phyloP scores from a whole-genome alignment of 2,888 invertebrate genomes.

The Corythucha ciliata region DNA sequence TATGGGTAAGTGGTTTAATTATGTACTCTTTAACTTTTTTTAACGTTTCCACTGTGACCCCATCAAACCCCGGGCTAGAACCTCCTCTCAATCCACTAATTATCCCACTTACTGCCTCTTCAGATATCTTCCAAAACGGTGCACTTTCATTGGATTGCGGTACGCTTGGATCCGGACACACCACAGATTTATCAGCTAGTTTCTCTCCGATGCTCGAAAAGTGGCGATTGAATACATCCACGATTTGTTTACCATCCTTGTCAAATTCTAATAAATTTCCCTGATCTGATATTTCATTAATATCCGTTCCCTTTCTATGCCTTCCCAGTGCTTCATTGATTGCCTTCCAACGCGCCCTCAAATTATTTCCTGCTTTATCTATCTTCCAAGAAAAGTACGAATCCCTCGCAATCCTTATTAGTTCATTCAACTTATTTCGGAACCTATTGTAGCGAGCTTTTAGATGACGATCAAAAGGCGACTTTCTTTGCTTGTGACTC shows the following conservation, averaged over 20 bases:
- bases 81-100: constrained; percentile 9
- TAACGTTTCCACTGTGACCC: constrained; percentile 11
- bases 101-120: background rate
- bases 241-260: constrained; percentile 7
- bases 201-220: constrained; percentile 10
- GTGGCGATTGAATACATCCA: constrained; percentile 9
- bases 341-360: too few species aligned
- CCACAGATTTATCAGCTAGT: constrained; percentile 12
- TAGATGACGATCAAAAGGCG: too few species aligned
- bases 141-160: background rate
- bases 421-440: too few species aligned
- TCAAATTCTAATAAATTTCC: too few species aligned
- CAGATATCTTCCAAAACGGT: background rate
- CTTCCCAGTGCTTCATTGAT: too few species aligned
- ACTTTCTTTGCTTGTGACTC: too few species aligned
- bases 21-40: constrained; percentile 7
- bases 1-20: background rate
- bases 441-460: too few species aligned
- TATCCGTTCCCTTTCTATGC: too few species aligned
- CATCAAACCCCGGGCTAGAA: constrained; percentile 13
- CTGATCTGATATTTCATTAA: too few species aligned
- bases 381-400: too few species aligned
- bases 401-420: too few species aligned
- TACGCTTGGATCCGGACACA: background rate
- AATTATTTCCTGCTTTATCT: too few species aligned